phyloP scores from a whole-genome alignment of 2,888 invertebrate species.

The Willowsia nigromaculata region DNA sequence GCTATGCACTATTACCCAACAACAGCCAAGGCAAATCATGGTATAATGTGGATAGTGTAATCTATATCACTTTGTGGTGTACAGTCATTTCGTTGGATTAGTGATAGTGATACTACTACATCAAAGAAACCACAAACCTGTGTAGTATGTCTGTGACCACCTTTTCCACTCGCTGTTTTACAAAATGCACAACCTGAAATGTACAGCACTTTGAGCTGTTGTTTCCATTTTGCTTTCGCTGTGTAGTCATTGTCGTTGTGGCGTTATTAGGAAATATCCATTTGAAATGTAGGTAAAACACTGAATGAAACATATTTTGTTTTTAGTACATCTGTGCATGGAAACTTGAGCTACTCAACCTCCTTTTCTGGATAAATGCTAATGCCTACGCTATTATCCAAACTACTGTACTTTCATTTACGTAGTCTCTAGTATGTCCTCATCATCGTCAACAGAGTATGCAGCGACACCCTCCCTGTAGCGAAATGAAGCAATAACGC shows the following conservation, averaged over 20 bases:
- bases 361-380: background rate
- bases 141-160: slow-evolving; percentile 16
- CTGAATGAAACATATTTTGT: background rate
- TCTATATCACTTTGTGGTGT: background rate
- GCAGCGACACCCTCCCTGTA: background rate
- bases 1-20: no score
- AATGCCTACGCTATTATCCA: background rate
- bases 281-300: slow-evolving; percentile 49
- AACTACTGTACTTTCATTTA: background rate
- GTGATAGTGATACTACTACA: background rate
- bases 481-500: background rate
- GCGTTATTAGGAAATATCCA: slow-evolving; percentile 1
- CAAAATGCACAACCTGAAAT: background rate
- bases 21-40: no score
- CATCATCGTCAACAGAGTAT: background rate
- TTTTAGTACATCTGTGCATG: background rate
- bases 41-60: background rate
- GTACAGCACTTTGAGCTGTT: background rate
- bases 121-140: slow-evolving; percentile 30
- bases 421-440: background rate
- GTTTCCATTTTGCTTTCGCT: background rate
- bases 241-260: background rate
- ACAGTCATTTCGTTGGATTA: slow-evolving; percentile 6
- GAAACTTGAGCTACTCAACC: background rate
- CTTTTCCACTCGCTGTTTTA: background rate